Base-by-base conservation (phyloP, 2,113 vertebrate genomes). In the Cairina moschata region DNA sequence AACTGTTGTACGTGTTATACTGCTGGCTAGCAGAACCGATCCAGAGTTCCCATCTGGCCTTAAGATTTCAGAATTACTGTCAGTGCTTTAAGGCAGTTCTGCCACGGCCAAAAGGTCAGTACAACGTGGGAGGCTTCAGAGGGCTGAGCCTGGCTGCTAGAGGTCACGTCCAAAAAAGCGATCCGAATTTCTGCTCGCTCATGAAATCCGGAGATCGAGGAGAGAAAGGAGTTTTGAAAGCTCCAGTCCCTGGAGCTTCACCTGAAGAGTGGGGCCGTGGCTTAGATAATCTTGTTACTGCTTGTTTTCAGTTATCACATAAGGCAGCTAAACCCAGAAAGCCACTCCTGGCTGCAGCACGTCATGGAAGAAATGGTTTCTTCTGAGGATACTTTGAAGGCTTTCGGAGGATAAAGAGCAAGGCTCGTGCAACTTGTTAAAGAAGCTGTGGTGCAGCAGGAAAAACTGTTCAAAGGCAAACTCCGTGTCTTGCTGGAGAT, bases 1-100 rank as follows among this genome's bases (percentile, higher is more conserved):
- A 86, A 73, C 84, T 79, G 65, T 76, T 95, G 90, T 88, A 95
- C 2, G 14, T 92, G 80, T 88, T 90, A 78, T 66, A 79, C 65
- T 95, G 83, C 66, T 3, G 1, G 34, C 96, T 90, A 91, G 90
- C 91, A 91, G 83, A 96, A 25, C 63, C 0, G 18, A 92, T 86
- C 44, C 77, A 76, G 62, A 21, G 62, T 75, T 91, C 77, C 73
- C 90, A 82, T 87, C 88, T 94, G 86, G 91, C 36, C 62, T 32
- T 38, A 84, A 86, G 80, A 78, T 83, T 90, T 90, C 85, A 83
- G 72, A 77, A 67, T 83, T 88, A 80, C 81, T 89, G 44, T 84
- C 74, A 82, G 54, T 32, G 22, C 40, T 91, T 42, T 85, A 62
- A 82, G 91, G 60, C 50, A 66, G 25, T 25, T 72, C 55, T 40